Conservation (phyloP, 2,888 invertebrate genomes). For the Elegia similella region DNA sequence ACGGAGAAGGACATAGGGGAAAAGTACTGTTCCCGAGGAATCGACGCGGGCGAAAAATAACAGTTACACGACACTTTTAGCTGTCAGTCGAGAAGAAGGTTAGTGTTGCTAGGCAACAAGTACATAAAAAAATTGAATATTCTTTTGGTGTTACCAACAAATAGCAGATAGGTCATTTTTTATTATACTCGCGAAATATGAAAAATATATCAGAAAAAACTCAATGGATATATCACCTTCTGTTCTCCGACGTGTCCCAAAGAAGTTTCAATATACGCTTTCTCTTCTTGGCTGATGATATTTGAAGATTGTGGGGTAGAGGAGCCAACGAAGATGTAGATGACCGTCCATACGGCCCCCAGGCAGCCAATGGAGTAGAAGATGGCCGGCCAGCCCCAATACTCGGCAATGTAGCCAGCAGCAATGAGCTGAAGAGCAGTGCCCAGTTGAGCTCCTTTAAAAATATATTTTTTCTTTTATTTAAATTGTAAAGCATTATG, state of each 20-base stretch:
- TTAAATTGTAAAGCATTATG: too few species aligned
- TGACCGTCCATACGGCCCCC: conserved; percentile 68
- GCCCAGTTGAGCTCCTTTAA: conserved; percentile 59
- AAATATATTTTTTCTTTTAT: background rate
- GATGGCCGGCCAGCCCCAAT: conserved; percentile 83
- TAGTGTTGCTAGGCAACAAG: too few species aligned
- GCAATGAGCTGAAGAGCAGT: conserved; percentile 75
- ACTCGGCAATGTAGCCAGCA: conserved; percentile 45
- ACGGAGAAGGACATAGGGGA: too few species aligned
- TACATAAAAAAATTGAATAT: too few species aligned
- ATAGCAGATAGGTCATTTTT: too few species aligned
- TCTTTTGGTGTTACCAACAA: too few species aligned
- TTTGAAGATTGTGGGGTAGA: conserved; percentile 77
- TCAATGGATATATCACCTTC: conserved; percentile 36
- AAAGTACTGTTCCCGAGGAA: too few species aligned
- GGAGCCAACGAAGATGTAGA: conserved; percentile 77
- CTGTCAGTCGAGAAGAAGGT: too few species aligned
- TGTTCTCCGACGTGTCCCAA: conserved; percentile 35
- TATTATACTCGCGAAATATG: too few species aligned
- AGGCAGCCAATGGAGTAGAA: conserved; percentile 80
- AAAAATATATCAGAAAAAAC: too few species aligned
- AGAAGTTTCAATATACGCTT: conserved; percentile 80
- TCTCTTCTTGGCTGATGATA: conserved; percentile 81
- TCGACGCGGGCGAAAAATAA: too few species aligned
- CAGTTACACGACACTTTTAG: too few species aligned